Base-by-base conservation (phyloP, 1,140 invertebrate species). In the Neodiprion pinetum region DNA sequence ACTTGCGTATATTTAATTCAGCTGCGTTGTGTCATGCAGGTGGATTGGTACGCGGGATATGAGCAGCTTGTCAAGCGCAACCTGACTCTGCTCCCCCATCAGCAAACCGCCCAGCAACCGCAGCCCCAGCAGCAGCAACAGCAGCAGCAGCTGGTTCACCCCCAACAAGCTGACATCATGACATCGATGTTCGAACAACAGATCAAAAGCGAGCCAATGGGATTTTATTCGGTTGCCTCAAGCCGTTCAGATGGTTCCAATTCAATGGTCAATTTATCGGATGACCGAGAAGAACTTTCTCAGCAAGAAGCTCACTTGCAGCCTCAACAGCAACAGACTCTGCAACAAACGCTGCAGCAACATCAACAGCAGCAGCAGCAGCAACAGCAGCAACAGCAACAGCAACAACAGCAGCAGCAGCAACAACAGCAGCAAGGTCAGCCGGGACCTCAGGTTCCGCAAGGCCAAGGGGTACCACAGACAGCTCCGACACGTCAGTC, bases 181-280 rank as follows among this genome's bases (percentile, higher is more conserved):
- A 87, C 88, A 74, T 89, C 91, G 80, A 92, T 92, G 91, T 92
- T 92, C 79, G 91, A 92, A 82, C 91, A 92, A 83, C 91, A 92
- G 83, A 92, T 92, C 79, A 92, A 92, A 83, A 91, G 91, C 77
- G 92, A 92, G 84, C 92, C 92, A 73, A 92, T 92, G 91, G 91
- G 91, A 85, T 92, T 88, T 82, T 87, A 88, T 75, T 88, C 87
- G 48, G 87, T 88, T 71, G 85, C 87, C 17, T 88, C 86, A n/a
- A 88, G 86, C 76, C 80, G 87, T 65, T 88, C 86, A 28, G 87
- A 89, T 50, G 86, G 86, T 72, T 88, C 87, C 5, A 88, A 87
- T 67, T 88, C 87, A 9, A 86, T 88, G 80, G 83, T 88, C 14
- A 88, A 87, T 77, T 71, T 88, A 28, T 88, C 87, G 0, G 87